phyloP scores from a whole-genome alignment of 2,113 vertebrate species.

The Ahaetulla prasina region DNA sequence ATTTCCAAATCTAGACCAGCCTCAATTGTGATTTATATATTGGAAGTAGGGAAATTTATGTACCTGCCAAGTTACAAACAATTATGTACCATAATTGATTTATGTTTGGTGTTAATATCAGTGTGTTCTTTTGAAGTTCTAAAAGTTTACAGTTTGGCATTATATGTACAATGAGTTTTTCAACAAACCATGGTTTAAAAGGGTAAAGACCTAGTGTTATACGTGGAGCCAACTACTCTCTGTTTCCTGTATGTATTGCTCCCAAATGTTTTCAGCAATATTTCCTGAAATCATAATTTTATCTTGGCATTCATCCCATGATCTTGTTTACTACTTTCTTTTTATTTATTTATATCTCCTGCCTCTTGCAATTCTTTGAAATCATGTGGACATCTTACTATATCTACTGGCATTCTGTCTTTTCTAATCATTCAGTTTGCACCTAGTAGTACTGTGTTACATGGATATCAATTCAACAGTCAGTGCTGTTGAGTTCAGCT shows the following conservation, averaged over 20 bases:
- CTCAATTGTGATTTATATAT: not conserved
- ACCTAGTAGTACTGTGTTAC: not conserved
- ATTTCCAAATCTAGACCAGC: not conserved
- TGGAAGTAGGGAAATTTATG: not conserved
- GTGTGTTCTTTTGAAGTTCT: not conserved
- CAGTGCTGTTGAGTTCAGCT: not conserved
- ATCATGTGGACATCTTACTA: no score
- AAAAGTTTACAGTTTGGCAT: not conserved
- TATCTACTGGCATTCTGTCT: not conserved
- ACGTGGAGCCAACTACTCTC: not conserved
- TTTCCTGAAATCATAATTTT: not conserved
- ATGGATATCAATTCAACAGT: not conserved
- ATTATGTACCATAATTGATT: not conserved
- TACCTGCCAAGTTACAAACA: not conserved
- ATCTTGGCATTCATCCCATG: not conserved
- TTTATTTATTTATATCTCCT: not conserved
- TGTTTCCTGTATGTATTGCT: not conserved
- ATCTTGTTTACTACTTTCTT: not conserved
- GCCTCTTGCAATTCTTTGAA: not conserved
- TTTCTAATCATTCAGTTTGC: not conserved
- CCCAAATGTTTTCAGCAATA: not conserved
- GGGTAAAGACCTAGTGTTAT: not conserved
- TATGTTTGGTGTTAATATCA: not conserved
- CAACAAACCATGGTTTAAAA: not conserved
- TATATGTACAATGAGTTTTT: not conserved